Base-by-base conservation (phyloP, 2,797 vertebrate species). In the Ceyx erithaca region DNA sequence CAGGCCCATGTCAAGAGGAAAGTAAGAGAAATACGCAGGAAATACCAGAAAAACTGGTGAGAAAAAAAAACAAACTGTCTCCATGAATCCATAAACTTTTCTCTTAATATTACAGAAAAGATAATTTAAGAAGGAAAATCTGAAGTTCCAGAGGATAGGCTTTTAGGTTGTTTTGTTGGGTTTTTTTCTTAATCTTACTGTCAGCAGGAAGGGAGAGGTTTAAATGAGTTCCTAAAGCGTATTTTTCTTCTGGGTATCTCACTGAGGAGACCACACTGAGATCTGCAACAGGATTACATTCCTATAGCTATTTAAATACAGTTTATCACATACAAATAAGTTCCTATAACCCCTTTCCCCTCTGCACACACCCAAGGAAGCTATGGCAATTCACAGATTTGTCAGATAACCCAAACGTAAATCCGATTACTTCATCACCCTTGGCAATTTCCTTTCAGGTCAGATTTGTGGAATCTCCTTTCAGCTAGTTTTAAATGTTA, bases 291-390 rank as follows among this genome's bases (percentile, higher is more conserved):
- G 61, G 54, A 76, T 90, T 83, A 72, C 49, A 88, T 67, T 95
- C 80, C 52, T 88, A 43, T 25, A 90, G 63, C 35, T 90, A 90
- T 85, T 95, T 85, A 82, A 94, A 94, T 64, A 85, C 22, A 58
- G 23, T 78, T 95, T 92, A 94, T 79, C 86, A 87, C 37, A 68
- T 21, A 77, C 45, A 89, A 91, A 14, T 77, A 93, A 73, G 1
- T 71, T 93, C 43, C 71, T 75, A 46, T 59, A 88, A 70, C 49
- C 41, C 12, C 26, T 7, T 83, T 70, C 76, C 52, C 52, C 68
- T 89, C 70, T 68, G 52, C 46, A 72, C 46, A 88, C 67, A 58
- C 46, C 79, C 81, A 86, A 68, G 66, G 70, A 91, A 95, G 78
- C 41, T 88, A 80, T 76, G 57, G 93, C n/a, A 76, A 83, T 80